A percentile compares a stretch with the other conserved stretches of the same genome.
These are phyloP conservation scores for Gila robusta DNA, from an alignment of 2,797 vertebrate genomes.

Conservation along the genomic window DNA sequence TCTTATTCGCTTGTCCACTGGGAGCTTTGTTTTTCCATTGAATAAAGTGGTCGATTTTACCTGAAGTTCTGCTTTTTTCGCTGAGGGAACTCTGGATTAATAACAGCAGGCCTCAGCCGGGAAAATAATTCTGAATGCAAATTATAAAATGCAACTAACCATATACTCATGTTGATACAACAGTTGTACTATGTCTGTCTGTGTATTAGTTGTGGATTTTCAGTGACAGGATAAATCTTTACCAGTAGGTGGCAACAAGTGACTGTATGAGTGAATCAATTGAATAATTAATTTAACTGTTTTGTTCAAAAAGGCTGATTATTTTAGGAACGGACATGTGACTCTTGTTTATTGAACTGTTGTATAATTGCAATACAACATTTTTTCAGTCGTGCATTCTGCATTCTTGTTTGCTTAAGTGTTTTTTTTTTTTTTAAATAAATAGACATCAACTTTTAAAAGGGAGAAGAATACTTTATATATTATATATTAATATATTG, in stretches of 20 bases:
- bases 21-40: slow-evolving; percentile 5
- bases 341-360: neutral
- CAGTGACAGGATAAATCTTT: neutral
- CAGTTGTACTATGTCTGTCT: neutral
- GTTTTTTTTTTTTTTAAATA: no score
- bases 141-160: neutral
- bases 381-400: neutral
- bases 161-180: neutral
- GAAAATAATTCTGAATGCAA: neutral
- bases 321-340: neutral
- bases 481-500: no score
- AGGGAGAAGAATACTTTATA: no score
- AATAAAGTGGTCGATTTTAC: slow-evolving; percentile 18
- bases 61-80: slow-evolving; percentile 13
- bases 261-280: neutral
- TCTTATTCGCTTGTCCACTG: neutral
- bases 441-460: no score
- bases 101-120: neutral
- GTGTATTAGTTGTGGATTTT: neutral
- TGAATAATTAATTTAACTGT: neutral
- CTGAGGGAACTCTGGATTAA: slow-evolving; percentile 10
- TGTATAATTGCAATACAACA: neutral
- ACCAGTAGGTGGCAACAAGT: neutral
- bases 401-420: neutral
- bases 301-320: neutral